Base-by-base conservation (phyloP, 2,888 invertebrate genomes). In the Meiosimyza platycephala region DNA sequence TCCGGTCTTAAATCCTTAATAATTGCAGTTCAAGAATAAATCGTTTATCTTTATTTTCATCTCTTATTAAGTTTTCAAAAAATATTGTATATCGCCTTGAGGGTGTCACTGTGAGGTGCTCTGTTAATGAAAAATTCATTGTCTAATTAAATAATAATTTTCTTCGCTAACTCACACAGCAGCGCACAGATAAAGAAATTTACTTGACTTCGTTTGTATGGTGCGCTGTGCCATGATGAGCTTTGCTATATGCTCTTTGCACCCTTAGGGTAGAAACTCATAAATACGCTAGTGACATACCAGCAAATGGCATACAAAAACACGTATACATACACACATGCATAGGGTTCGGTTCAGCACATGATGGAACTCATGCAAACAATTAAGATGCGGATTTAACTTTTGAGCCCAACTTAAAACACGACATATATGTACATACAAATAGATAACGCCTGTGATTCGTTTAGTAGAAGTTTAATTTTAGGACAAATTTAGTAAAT, bases 111-210 rank as follows among this genome's bases (percentile, higher is more conserved):
- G 64, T 51, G 51, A 64, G 64, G 68, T 68, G 68, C 50, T 22
- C 59, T 68, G 57, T 70, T 62, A 54, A 74, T 72, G 57, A 72
- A 72, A 72, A 74, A 71, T 66, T 72, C 59, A 70, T 72, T 74
- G 28, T 71, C 66, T 73, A 67, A 69, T 73, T 73, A 75, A 73
- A 73, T 73, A 73, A 69, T 72, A 75, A 75, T 73, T 75, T 72
- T 62, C 71, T 71, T 66, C 71, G 50, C 72, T 72, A 59, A 65
- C 65, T 51, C 51, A n/a, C 51, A 51, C 18, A 15, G 64, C 28
- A 40, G 57, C 57, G 40, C 9, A 6, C 9, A 28, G 57, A 57
- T 57, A 57, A 57, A 57, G 28, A 57, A 57, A 15, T 16, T 40
- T 33, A 40, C 40, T 40, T 40, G 40, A 40, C 40, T 40, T 40